A percentile compares a stretch with the other conserved stretches of the same genome.
phyloP scores from a whole-genome alignment of 2,113 vertebrate species.

The Phodopus roborovskii region DNA sequence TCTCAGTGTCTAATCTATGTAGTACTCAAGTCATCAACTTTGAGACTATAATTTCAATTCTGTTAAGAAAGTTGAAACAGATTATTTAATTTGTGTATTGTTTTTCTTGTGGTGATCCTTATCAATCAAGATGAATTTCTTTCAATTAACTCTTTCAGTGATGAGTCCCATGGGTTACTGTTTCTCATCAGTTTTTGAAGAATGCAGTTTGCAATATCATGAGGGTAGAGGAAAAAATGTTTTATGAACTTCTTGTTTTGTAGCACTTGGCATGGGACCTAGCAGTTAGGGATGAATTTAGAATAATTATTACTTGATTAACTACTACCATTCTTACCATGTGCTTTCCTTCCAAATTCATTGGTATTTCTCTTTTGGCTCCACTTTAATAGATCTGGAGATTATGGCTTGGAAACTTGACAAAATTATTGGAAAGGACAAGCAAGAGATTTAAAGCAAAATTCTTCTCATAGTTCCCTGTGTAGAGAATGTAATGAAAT shows the following conservation, averaged over 20 bases:
- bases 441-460: background rate
- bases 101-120: background rate
- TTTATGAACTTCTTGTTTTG: background rate
- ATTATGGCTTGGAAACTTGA: background rate
- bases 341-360: background rate
- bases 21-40: background rate
- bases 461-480: background rate
- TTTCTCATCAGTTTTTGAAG: background rate
- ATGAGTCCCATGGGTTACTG: background rate
- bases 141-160: background rate
- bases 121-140: background rate
- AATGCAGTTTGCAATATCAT: background rate
- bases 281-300: background rate
- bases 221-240: background rate
- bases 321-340: background rate
- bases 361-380: background rate
- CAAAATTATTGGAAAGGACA: background rate
- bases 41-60: background rate
- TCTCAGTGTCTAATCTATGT: background rate
- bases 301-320: background rate
- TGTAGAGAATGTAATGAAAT: background rate
- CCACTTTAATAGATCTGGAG: background rate
- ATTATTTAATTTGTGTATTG: background rate
- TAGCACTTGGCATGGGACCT: background rate
- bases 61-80: background rate